Percentiles rank a stretch among this genome's conserved stretches.
Evolutionary conservation across 2,888 invertebrate genomes (phyloP).

Genomic region (Leptopilina myrica): DNA sequence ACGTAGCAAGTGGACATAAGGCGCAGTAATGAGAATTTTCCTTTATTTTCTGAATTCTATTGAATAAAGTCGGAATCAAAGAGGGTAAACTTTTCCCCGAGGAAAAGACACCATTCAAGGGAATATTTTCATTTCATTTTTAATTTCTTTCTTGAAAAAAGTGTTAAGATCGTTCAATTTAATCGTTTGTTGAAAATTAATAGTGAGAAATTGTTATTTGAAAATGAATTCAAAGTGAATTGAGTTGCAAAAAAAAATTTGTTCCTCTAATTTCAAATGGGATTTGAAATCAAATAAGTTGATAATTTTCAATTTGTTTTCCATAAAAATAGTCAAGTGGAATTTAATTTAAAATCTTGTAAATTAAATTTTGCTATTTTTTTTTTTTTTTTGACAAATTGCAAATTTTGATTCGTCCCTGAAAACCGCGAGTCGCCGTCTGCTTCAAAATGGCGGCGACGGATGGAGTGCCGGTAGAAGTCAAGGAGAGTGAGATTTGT

Average conservation of each 20-base stretch:
- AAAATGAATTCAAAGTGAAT: background rate
- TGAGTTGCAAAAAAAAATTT: background rate
- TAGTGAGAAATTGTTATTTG: background rate
- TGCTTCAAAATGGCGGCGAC: conserved; percentile 73
- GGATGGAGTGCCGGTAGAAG: conserved; percentile 72
- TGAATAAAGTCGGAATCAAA: background rate
- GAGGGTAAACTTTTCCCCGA: background rate
- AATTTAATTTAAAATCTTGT: background rate
- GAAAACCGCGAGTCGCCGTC: conserved; percentile 58
- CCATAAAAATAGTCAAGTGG: background rate
- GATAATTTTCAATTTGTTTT: background rate
- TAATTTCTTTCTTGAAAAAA: background rate
- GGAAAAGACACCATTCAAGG: background rate
- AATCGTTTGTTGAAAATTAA: background rate
- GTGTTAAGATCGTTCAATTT: background rate
- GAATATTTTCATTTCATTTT: background rate
- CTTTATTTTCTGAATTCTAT: conserved; percentile 3
- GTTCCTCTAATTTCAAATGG: background rate
- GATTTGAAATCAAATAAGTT: background rate
- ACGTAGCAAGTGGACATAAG: background rate
- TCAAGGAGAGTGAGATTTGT: conserved; percentile 64
- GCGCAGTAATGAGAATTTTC: background rate
- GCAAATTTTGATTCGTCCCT: background rate
- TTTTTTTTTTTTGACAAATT: background rate
- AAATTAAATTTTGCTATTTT: too few relatives aligned